A percentile compares a stretch with the other conserved stretches of the same genome.
These are phyloP conservation scores for Esperia sulphurella DNA, from an alignment of 2,888 invertebrate genomes.

Conservation along the genomic window DNA sequence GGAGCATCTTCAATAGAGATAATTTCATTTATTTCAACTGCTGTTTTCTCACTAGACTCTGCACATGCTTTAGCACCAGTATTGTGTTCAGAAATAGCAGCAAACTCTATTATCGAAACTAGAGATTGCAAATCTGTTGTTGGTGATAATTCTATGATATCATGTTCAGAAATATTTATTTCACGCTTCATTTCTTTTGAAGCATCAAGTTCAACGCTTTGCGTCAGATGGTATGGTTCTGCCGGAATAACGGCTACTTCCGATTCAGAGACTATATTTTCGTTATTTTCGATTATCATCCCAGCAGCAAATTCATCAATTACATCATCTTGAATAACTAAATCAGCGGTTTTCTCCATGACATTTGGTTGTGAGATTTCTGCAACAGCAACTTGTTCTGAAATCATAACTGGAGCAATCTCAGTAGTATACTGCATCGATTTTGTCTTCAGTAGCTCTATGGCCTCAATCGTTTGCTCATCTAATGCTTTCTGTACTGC, in stretches of 20 bases:
- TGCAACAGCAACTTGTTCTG: not conserved
- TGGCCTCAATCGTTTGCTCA: not conserved
- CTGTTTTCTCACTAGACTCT: not conserved
- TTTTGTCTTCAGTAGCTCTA: not conserved
- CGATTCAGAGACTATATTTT: not conserved
- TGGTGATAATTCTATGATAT: too few relatives aligned
- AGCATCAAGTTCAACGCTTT: not conserved
- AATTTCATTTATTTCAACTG: too few relatives aligned
- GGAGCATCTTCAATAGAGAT: not conserved
- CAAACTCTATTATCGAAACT: too few relatives aligned
- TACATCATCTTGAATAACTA: too few relatives aligned
- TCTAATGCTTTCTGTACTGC: not conserved
- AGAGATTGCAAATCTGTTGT: too few relatives aligned
- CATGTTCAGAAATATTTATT: too few relatives aligned
- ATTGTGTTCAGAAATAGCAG: too few relatives aligned
- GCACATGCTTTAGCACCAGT: not conserved
- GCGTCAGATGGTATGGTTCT: not conserved
- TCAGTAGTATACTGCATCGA: not conserved
- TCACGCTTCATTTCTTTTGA: not conserved
- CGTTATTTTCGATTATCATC: not conserved
- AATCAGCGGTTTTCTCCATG: not conserved
- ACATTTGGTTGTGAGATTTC: not conserved
- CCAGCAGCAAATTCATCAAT: not conserved
- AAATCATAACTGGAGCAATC: not conserved
- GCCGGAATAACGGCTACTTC: not conserved